Evolutionary conservation across 2,113 vertebrate genomes (phyloP), one percentile per base, ranked within the genome.

Genomic region (Oophaga pumilio): DNA sequence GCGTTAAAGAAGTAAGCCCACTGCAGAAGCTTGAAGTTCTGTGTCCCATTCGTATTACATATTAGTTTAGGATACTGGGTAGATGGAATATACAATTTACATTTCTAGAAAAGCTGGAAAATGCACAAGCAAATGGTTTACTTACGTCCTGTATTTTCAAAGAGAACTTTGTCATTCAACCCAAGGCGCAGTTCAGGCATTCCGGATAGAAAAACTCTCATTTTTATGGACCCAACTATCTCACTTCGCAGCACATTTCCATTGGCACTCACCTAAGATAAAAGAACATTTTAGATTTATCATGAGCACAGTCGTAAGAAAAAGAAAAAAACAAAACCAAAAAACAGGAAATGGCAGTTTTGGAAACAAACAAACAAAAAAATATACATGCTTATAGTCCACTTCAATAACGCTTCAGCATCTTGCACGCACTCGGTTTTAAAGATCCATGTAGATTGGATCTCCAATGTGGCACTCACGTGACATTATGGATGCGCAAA

Each of bases 131-230:
- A 74, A 22, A 84, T 15, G 5, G 10, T 13, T 60, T 89, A 98
- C 98, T 99, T 94, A 99, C 98, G 96, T 93, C 98, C 98, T 18
- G 98, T 99, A 79, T 99, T 99, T 89, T 99, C 98, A 64, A 99
- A 99, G 90, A 99, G 95, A 83, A 99, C 98, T 93, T 99, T 99
- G 94, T 99, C 98, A 0, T 99, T 99, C 15, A 99, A 93, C 1
- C 98, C 98, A 0, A 99, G 94, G 26, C 98, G 97, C 89, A 99
- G 90, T 90, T 99, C 98, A 0, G 98, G 98, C 98, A 99, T 99
- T 33, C 98, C 98, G 0, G 98, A 99, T 12, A 99, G 96, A 91
- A 99, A 99, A 0, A 99, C 98, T 0, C 98, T 93, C 98, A 99
- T 99, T 91, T 98, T 99, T 82, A 99, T 99, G 92, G 97, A 99